Percentiles rank a stretch among this genome's conserved stretches.
These are phyloP conservation scores for Mythimna impura DNA, from an alignment of 2,888 invertebrate genomes.

Conservation along the genomic window DNA sequence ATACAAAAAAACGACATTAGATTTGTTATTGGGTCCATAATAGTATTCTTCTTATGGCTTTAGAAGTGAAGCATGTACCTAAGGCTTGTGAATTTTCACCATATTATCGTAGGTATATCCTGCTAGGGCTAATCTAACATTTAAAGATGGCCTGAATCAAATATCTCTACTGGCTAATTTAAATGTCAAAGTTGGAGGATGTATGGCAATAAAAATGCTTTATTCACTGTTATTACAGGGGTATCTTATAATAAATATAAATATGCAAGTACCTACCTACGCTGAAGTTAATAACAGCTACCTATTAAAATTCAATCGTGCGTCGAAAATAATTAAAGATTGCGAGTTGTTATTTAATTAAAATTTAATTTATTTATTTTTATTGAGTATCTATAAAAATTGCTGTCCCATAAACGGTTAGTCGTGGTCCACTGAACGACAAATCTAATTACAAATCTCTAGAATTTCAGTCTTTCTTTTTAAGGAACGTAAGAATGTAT, in stretches of 20 bases:
- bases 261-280: not conserved
- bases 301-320: not conserved
- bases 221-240: not conserved
- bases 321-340: not conserved
- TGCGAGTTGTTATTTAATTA: not conserved
- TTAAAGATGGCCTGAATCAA: too few relatives aligned
- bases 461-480: slow-evolving; percentile 32
- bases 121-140: too few relatives aligned
- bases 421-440: not conserved
- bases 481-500: slow-evolving; percentile 30
- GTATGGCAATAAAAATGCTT: too few relatives aligned
- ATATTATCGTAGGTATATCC: too few relatives aligned
- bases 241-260: not conserved
- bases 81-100: too few relatives aligned
- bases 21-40: too few relatives aligned
- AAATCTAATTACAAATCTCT: slow-evolving; percentile 15
- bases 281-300: not conserved
- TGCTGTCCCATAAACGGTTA: not conserved
- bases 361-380: not conserved
- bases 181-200: too few relatives aligned
- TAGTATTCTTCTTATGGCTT: too few relatives aligned
- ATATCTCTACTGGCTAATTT: too few relatives aligned
- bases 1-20: not conserved
- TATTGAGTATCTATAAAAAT: not conserved
- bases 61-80: too few relatives aligned